These are phyloP conservation scores for Ditylenchus dipsaci DNA, from an alignment of 1,140 invertebrate genomes.

Conservation along the genomic window DNA sequence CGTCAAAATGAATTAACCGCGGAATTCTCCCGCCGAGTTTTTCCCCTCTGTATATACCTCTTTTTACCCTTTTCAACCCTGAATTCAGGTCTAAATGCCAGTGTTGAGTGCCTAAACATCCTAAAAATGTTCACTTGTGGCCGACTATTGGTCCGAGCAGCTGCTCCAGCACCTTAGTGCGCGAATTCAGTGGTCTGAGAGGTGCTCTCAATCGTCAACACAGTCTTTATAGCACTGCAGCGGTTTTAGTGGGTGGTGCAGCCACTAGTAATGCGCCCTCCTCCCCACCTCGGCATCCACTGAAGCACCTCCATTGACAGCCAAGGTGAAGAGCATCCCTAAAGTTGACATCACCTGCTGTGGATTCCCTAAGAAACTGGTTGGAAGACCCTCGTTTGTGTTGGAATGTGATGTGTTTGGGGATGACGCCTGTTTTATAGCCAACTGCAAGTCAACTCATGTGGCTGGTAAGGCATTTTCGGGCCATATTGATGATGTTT, in stretches of 20 bases:
- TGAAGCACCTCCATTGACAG: background rate
- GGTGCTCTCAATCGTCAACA: no score
- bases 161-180: no score
- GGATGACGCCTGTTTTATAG: slow-evolving; percentile 91
- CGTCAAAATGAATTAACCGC: no score
- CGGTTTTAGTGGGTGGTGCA: slow-evolving; percentile 5
- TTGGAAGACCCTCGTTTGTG: slow-evolving; percentile 65
- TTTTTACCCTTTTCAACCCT: no score
- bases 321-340: background rate
- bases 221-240: background rate
- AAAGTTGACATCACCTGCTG: slow-evolving; percentile 68
- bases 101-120: no score
- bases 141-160: no score
- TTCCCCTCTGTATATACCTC: no score
- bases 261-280: slow-evolving; percentile 10
- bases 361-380: slow-evolving; percentile 82
- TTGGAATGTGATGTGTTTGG: slow-evolving; percentile 83
- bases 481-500: background rate
- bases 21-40: no score
- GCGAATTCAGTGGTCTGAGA: no score
- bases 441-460: slow-evolving; percentile 77
- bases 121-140: no score
- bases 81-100: no score
- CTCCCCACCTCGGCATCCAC: slow-evolving; percentile 1
- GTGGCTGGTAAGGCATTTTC: slow-evolving; percentile 73